phyloP scores from a whole-genome alignment of 2,888 invertebrate species.

The Erynnis tages region DNA sequence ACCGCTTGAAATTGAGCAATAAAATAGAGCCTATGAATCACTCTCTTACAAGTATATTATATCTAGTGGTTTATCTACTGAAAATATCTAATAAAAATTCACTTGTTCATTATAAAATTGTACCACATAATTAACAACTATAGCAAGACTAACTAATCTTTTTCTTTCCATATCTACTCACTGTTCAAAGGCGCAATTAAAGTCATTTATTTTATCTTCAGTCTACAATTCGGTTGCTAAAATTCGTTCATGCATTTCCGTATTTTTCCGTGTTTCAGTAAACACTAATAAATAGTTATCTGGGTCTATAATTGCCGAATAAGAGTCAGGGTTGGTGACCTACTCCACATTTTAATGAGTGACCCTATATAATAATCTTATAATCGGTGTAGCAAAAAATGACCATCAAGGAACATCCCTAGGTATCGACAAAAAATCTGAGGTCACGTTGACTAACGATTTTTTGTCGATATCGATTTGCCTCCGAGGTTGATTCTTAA shows the following conservation, averaged over 20 bases:
- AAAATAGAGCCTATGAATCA: too few species aligned
- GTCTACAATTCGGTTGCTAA: neutral
- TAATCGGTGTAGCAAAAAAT: constrained; percentile 43
- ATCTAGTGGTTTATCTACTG: too few species aligned
- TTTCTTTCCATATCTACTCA: too few species aligned
- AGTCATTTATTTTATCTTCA: too few species aligned
- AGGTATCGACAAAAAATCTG: constrained; percentile 45
- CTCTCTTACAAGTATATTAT: too few species aligned
- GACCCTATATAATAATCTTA: constrained; percentile 47
- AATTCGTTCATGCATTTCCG: constrained; percentile 11
- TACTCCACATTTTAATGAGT: constrained; percentile 43
- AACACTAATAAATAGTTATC: neutral
- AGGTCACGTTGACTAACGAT: constrained; percentile 53
- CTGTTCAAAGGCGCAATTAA: too few species aligned
- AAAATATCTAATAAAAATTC: too few species aligned
- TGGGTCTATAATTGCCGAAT: constrained; percentile 1
- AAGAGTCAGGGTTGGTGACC: constrained; percentile 44
- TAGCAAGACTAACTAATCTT: too few species aligned
- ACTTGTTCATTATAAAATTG: too few species aligned
- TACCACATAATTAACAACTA: too few species aligned
- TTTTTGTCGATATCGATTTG: constrained; percentile 42
- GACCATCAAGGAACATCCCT: constrained; percentile 57
- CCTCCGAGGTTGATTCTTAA: constrained; percentile 42
- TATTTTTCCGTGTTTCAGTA: constrained; percentile 4
- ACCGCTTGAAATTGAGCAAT: too few species aligned